Evolutionary conservation across 2,113 vertebrate genomes (phyloP).

Genomic region (Spheniscus mendiculus): DNA sequence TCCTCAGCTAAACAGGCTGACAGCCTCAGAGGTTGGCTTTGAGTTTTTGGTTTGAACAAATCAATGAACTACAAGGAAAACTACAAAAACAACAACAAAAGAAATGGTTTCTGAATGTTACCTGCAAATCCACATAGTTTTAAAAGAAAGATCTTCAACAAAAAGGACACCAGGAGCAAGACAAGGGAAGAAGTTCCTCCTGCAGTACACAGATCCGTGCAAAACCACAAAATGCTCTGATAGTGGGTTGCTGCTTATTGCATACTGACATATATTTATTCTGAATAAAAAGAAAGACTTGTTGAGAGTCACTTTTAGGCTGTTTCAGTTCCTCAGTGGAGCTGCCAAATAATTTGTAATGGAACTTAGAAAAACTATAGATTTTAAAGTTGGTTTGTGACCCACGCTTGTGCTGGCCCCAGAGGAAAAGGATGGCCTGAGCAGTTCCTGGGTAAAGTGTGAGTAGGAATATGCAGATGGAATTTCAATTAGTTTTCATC

Average conservation of each 20-base stretch:
- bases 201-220: background rate
- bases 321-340: background rate
- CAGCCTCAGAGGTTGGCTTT: slow-evolving; percentile 12
- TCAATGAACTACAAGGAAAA: slow-evolving; percentile 38
- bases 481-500: background rate
- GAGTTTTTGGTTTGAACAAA: slow-evolving; percentile 42
- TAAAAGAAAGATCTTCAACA: background rate
- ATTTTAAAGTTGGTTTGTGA: background rate
- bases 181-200: background rate
- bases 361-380: background rate
- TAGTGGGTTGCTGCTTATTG: background rate
- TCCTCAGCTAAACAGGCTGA: slow-evolving; percentile 8
- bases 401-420: background rate
- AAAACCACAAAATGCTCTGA: background rate
- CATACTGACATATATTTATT: background rate
- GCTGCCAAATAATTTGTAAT: background rate
- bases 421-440: background rate
- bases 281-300: background rate
- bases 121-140: background rate
- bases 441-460: background rate
- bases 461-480: background rate
- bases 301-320: background rate
- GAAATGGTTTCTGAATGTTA: background rate
- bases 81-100: slow-evolving; percentile 31
- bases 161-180: background rate